Evolutionary conservation across 2,113 vertebrate species (phyloP).

Genomic region (Eudorcas thomsonii): DNA sequence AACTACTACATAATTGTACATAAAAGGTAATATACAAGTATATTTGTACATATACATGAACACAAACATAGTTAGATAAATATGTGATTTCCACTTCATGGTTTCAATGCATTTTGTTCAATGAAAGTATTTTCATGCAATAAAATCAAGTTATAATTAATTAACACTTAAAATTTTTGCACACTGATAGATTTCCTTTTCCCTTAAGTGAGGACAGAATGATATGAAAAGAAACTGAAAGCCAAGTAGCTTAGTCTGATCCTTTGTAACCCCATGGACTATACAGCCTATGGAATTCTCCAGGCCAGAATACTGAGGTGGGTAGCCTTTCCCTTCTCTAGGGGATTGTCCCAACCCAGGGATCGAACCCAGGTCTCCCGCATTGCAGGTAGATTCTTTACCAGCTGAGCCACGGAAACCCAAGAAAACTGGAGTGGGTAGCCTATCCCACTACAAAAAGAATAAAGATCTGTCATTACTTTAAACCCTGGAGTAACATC

Average conservation of each 20-base stretch:
- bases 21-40: neutral
- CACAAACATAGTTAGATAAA: neutral
- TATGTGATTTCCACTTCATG: neutral
- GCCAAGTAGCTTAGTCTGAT: neutral
- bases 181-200: neutral
- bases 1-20: neutral
- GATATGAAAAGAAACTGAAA: neutral
- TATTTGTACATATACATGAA: neutral
- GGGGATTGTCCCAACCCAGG: neutral
- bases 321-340: neutral
- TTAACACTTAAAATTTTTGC: neutral
- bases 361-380: accelerated
- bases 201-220: neutral
- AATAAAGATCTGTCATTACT: neutral
- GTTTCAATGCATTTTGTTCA: neutral
- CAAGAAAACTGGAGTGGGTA: neutral
- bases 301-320: neutral
- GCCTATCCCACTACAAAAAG: neutral
- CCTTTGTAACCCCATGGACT: neutral
- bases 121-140: neutral
- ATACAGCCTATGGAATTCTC: neutral
- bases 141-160: neutral
- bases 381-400: neutral
- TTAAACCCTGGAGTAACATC: neutral
- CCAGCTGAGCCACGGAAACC: neutral